Conservation (phyloP, 2,797 vertebrate species). For the Amazona finschi region DNA sequence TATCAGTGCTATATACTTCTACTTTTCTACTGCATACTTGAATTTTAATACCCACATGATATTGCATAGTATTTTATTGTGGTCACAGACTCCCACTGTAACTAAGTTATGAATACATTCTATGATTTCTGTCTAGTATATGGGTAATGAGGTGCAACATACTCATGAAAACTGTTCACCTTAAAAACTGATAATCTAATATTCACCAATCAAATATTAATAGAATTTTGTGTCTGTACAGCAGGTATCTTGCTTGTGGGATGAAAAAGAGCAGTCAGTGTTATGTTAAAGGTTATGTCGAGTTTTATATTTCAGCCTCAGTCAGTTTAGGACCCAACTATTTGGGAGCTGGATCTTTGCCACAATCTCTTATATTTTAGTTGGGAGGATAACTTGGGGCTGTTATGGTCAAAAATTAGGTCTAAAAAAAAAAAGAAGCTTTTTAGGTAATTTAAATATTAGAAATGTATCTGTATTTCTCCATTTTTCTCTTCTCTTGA, state of each 20-base stretch:
- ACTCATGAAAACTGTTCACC: not conserved
- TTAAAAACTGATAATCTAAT: not conserved
- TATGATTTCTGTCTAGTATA: not conserved
- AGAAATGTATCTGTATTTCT: not conserved
- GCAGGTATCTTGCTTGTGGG: not conserved
- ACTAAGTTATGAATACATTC: not conserved
- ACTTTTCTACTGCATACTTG: not conserved
- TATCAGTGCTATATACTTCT: not conserved
- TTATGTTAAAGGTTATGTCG: not conserved
- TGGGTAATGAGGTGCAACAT: not conserved
- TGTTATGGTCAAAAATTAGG: not conserved
- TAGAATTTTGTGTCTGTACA: not conserved
- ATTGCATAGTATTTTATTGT: not conserved
- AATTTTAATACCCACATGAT: not conserved
- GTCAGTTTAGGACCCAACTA: not conserved
- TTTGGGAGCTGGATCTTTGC: not conserved
- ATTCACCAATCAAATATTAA: not conserved
- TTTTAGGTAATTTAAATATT: not conserved
- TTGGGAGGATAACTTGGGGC: not conserved
- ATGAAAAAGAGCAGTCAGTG: not conserved
- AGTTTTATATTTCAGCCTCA: not conserved
- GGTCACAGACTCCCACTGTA: not conserved
- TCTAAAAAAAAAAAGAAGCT: not conserved
- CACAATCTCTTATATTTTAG: not conserved
- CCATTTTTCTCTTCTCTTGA: not conserved